These are phyloP conservation scores for Hydrotaea diabolus DNA, from an alignment of 2,888 invertebrate species.

Conservation along the genomic window DNA sequence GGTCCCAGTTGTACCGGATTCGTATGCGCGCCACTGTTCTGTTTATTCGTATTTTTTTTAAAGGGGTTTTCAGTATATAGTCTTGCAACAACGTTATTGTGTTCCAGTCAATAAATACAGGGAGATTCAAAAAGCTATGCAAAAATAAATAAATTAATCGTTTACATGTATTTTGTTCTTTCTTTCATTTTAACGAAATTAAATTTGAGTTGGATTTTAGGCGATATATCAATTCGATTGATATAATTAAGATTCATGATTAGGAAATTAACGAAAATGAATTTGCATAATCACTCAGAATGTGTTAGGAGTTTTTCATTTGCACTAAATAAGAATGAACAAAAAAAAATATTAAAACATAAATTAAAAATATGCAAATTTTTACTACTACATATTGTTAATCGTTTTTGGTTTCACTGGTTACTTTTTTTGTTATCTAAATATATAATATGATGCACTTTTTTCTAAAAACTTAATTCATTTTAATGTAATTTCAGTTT, in stretches of 20 bases:
- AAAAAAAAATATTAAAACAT: slow-evolving; percentile 15
- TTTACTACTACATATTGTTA: slow-evolving; percentile 30
- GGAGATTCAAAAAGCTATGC: slow-evolving; percentile 1
- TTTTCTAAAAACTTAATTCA: slow-evolving; percentile 57
- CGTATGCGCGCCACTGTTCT: too few species aligned
- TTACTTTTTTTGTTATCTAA: slow-evolving; percentile 56
- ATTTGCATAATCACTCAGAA: not conserved
- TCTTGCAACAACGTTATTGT: not conserved
- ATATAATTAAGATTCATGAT: not conserved
- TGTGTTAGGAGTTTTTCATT: not conserved
- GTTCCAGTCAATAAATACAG: not conserved
- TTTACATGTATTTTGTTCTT: not conserved
- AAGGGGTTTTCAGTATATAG: not conserved
- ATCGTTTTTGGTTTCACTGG: slow-evolving; percentile 50
- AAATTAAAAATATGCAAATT: slow-evolving; percentile 33
- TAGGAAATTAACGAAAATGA: not conserved
- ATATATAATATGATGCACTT: slow-evolving; percentile 41
- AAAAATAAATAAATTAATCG: not conserved
- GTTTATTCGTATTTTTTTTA: not conserved
- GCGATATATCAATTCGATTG: not conserved
- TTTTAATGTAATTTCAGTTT: slow-evolving; percentile 57
- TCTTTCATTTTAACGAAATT: not conserved
- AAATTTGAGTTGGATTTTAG: not conserved
- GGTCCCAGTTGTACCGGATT: too few species aligned
- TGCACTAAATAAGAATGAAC: slow-evolving; percentile 38